Conservation (phyloP, 2,888 invertebrate genomes). For the Escarpia spicata region DNA sequence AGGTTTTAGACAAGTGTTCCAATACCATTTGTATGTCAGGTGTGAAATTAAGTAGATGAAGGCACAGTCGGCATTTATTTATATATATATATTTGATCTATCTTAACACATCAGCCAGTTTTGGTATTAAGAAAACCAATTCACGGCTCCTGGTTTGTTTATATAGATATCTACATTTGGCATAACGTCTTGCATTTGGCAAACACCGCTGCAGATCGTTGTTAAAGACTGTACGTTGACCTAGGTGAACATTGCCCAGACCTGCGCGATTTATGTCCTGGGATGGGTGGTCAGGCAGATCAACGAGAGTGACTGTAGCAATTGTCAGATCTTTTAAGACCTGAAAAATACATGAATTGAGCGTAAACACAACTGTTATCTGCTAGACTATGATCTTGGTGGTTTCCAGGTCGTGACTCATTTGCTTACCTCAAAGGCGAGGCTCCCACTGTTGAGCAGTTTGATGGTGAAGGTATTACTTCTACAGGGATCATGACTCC, state of each 20-base stretch:
- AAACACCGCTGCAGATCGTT: too few relatives aligned
- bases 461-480: conserved; percentile 6
- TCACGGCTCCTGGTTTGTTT: neutral
- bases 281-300: too few relatives aligned
- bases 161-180: neutral
- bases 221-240: too few relatives aligned
- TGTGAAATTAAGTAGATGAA: neutral
- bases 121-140: neutral
- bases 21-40: neutral
- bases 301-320: neutral
- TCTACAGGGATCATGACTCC: neutral
- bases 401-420: neutral
- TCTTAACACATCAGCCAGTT: neutral
- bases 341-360: neutral
- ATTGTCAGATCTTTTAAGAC: neutral
- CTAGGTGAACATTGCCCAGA: too few relatives aligned
- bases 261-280: too few relatives aligned
- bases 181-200: too few relatives aligned
- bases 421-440: conserved; percentile 25
- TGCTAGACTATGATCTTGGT: neutral
- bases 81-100: neutral
- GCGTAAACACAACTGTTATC: neutral
- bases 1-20: neutral
- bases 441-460: conserved; percentile 14
- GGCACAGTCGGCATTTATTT: neutral